Percentiles rank a stretch among this genome's conserved stretches.
Conservation (phyloP, 2,113 vertebrate species). For the Corythaeola cristata region DNA sequence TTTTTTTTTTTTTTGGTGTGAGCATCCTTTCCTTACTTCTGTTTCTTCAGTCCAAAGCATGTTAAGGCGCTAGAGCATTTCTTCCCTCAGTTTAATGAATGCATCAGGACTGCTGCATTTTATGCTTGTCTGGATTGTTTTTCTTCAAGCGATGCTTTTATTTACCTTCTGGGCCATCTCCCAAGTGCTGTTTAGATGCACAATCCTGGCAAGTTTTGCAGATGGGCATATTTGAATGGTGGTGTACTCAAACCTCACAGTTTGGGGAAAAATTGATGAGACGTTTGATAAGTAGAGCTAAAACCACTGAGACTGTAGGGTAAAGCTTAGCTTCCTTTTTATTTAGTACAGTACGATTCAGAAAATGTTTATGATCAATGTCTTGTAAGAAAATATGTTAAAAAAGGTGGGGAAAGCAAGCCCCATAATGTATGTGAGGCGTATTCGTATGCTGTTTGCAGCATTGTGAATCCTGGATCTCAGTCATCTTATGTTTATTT, state of each 20-base stretch:
- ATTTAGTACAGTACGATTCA: background rate
- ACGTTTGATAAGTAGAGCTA: background rate
- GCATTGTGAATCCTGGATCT: background rate
- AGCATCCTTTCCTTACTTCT: background rate
- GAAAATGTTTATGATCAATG: background rate
- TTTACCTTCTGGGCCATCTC: background rate
- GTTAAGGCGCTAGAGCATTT: background rate
- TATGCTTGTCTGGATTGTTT: background rate
- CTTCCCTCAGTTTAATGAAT: background rate
- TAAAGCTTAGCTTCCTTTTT: background rate
- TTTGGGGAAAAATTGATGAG: background rate
- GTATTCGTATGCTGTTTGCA: background rate
- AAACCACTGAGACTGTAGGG: background rate
- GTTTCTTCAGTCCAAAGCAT: background rate
- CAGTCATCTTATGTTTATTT: background rate
- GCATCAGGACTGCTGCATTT: background rate
- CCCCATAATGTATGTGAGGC: background rate
- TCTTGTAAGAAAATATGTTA: background rate
- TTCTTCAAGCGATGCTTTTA: background rate
- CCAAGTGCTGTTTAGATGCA: background rate
- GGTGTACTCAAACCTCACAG: background rate
- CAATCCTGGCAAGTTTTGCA: constrained; percentile 22
- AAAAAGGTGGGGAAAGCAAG: background rate
- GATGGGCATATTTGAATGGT: background rate
- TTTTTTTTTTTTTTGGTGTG: background rate